Base-by-base conservation (phyloP, 1,140 invertebrate species). In the Cephus cinctus region DNA sequence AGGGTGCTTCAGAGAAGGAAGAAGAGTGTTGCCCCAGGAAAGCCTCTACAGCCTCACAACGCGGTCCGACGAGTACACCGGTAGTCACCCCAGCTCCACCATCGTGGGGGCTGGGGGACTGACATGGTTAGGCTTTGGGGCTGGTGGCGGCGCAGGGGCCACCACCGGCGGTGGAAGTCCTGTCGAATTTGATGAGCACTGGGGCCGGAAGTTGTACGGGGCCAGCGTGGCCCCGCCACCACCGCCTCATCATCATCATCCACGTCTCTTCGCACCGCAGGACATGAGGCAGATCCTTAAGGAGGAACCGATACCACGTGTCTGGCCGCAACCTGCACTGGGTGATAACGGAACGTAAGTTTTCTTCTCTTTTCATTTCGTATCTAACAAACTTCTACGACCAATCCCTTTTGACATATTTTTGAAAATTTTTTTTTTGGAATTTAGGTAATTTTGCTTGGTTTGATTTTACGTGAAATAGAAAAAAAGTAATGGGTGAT, bases 71-170 rank as follows among this genome's bases (percentile, higher is more conserved):
- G 72, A 75, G 71, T 74, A 71, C 73, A 73, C 66, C 61, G 71
- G 73, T 67, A 69, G 74, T 62, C 67, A 73, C 69, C 72, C 73
- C 73, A 77, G 73, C 73, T 73, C 72, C 73, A 73, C 75, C 14
- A 74, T 77, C 61, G 73, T 76, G 71, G 74, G 74, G 59, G 73
- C 74, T 75, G 74, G 74, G 63, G 74, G 74, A 54, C 72, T 73
- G 54, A 69, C 73, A 76, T 75, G 73, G 72, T 58, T 75, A 60
- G 74, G 74, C 40, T 62, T 76, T 20, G 65, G 69, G 39, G 62
- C 61, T 30, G 68, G 70, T 44, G 73, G 70, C 35, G 72, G 65
- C 44, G 71, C 59, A 15, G 73, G 67, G 20, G 63, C 69, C 34
- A 60, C 63, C 39, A 65, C 65, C n/a, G 67, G 61, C 5, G 63